Base-by-base conservation (phyloP, 2,888 invertebrate genomes). In the Psococerastis gibbosa region DNA sequence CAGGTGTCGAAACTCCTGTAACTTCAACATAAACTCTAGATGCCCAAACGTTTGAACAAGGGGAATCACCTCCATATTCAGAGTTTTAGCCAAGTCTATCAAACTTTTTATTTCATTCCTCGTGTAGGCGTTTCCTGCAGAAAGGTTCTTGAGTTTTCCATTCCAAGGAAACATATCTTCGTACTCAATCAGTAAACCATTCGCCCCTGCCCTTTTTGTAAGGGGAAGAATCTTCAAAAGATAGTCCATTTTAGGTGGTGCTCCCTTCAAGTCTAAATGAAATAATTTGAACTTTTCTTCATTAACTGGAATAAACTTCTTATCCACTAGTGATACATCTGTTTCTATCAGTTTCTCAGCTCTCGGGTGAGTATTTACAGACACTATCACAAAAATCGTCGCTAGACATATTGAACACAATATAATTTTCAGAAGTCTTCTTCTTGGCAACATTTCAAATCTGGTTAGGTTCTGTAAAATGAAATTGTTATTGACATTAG, bases 141-240 rank as follows among this genome's bases (percentile, higher is more conserved):
- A 55, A 3, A 65, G 49, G 41, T 55, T 54, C 16, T 43, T 46
- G 5, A 57, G 52, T 2, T 33, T n/a, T 5, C 65, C 68, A 20
- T 55, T 54, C 55, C 64, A 73, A 1, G 73, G 73, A 52, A 73
- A 73, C 63, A 67, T 70, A 52, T 73, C 73, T 53, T 73, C 73
- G 55, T 71, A 73, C 53, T 73, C 73, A n/a, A 73, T 52, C 11
- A 73, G 57, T 3, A 73, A 51, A 3, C 67, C 67, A 43, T 65
- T 68, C 8, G 65, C 66, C 13, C 67, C 66, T 8, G 53, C 50
- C 3, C 46, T 46, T 13, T 52, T 52, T 1, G 59, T 47, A 11
- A 56, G 35, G 3, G 56, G 55, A 23, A 60, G 50, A 13, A 60
- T 35, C 6, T 50, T 46, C n/a, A 57, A 43, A 17, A 59, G 54